A percentile compares a stretch with the other conserved stretches of the same genome.
These are phyloP conservation scores for Aporophyla nigra DNA, from an alignment of 2,888 invertebrate genomes.

Conservation along the genomic window DNA sequence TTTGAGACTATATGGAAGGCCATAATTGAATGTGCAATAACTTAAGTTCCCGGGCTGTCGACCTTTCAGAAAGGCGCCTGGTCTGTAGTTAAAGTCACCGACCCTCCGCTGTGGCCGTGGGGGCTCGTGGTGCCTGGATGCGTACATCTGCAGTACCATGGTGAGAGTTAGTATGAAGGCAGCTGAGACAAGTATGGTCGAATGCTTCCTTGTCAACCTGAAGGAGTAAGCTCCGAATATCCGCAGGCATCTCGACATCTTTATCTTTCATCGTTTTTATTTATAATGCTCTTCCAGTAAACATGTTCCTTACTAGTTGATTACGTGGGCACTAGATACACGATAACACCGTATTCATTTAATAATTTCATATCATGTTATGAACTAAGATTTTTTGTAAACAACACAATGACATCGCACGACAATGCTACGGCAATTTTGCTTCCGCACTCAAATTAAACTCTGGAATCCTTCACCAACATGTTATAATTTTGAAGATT, in stretches of 20 bases:
- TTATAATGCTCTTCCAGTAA: constrained; percentile 55
- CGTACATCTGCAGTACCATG: constrained; percentile 83
- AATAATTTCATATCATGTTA: constrained; percentile 18
- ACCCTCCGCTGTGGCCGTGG: constrained; percentile 69
- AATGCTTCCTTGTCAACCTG: constrained; percentile 83
- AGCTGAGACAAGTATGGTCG: constrained; percentile 81
- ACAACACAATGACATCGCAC: constrained; percentile 51
- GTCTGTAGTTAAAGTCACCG: constrained; percentile 86
- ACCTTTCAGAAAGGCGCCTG: constrained; percentile 86
- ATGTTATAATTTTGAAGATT: constrained; percentile 27
- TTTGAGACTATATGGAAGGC: constrained; percentile 89
- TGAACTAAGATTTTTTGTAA: constrained; percentile 53
- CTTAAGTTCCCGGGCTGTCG: constrained; percentile 88
- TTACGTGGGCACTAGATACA: constrained; percentile 34
- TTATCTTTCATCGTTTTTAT: constrained; percentile 79
- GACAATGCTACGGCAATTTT: constrained; percentile 29
- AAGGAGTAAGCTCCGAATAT: constrained; percentile 86
- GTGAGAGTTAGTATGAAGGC: constrained; percentile 80
- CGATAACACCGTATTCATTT: constrained; percentile 24
- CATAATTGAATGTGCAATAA: constrained; percentile 92
- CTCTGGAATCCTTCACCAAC: not conserved
- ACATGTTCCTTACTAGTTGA: constrained; percentile 45
- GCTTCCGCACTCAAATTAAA: constrained; percentile 9
- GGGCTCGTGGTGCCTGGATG: constrained; percentile 77
- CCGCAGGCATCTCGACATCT: constrained; percentile 86